Evolutionary conservation across 35 echinoderm and acorn worm genomes (phyloP), one percentile per base, ranked within the genome.

Genomic region (Apostichopus californicus): DNA sequence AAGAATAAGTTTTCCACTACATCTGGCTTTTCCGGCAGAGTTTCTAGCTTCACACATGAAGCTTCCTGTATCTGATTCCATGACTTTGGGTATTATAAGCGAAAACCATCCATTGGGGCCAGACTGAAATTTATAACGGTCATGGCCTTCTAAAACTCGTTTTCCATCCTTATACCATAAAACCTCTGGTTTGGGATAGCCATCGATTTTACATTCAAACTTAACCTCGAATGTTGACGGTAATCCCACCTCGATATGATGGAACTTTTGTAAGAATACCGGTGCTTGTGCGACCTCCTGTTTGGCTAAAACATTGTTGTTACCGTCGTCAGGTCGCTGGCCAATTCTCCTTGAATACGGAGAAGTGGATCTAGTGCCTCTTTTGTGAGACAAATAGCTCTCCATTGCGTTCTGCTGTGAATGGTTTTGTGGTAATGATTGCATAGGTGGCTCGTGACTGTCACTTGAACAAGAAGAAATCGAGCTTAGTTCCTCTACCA

Each of bases 31-130:
- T 26, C 96, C 96, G 1, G 96, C 96, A 23, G 90, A 83, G 26
- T 93, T 98, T 17, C 88, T 92, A 2, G 96, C 96, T 86, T 98
- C 96, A 77, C 96, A 98, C 70, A 91, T 95, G 63, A 91, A 98
- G 22, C 59, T 81, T 10, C 96, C 96, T 46, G 94, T 77, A 94
- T 97, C 95, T 63, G 92, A 88, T 77, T 75, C 61, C 65, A 78
- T 61, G 20, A 77, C 93, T 54, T 90, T 80, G 65, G 86, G 83
- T 60, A 96, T 75, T 46, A 93, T 89, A 20, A 96, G 73, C 68
- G 93, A 94, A 77, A 83, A 94, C 55, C 63, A 92, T 90, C 93
- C 84, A 53, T 55, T 46, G 79, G 90, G 55, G 57, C 95, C 58
- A 79, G 90, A 26, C 87, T 56, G 85, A 24, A 93, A 87, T 80